Evolutionary conservation across 2,113 vertebrate genomes (phyloP), one percentile per base, ranked within the genome.

Genomic region (Hyla sarda): DNA sequence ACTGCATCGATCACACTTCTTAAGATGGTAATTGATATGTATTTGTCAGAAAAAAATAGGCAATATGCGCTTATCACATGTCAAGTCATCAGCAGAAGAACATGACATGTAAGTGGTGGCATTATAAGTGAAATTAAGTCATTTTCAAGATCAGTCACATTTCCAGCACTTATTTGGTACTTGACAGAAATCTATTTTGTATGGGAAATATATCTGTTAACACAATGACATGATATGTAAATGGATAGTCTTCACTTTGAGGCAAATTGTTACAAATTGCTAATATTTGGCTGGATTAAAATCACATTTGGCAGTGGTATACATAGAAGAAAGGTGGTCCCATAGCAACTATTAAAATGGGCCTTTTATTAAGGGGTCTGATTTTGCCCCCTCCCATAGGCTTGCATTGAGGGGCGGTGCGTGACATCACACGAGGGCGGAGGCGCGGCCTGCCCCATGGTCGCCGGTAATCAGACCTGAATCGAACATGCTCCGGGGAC

Each of bases 21-120:
- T 25, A 12, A 56, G 62, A 71, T 7, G 32, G 48, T 79, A 71
- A 78, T 85, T 85, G 74, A 85, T 78, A 47, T 56, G 84, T 69
- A 50, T 52, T 48, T 85, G 74, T 85, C 74, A 62, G 56, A 54
- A 65, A 84, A n/a, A 76, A 76, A 67, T 21, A 47, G 50, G 65
- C 30, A 12, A 30, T 23, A 77, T 75, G 75, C 32, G 21, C 65
- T 37, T 74, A 62, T 77, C 73, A 48, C 73, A 67, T 77, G 67
- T 85, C 73, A 85, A 52, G 73, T n/a, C 47, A 48, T 77, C 41
- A 67, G 14, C 16, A 37, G 41, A 62, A 67, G 54, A 76, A n/a
- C 52, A 76, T 77, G 58, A 67, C 9, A 85, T 67, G 30, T 13
- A 52, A 19, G 76, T 37, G 47, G 47, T 23, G 11, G 28, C 52